Evolutionary conservation across 1,140 invertebrate species (phyloP), one percentile per base, ranked within the genome.

Genomic region (Euura lappo): DNA sequence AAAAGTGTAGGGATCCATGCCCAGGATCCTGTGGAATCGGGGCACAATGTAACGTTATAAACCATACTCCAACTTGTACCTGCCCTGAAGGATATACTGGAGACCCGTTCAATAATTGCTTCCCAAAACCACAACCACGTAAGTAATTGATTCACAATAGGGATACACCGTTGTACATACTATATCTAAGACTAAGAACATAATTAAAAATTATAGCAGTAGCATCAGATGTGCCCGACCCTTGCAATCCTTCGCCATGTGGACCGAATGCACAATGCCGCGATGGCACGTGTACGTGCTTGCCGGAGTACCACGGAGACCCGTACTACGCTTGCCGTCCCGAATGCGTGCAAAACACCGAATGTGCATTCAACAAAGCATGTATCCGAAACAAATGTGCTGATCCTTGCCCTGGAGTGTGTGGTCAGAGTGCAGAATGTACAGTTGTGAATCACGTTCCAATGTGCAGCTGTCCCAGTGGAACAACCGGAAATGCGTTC

Each of bases 401-500:
- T 68, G 89, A 95, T 83, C 93, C 93, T 6, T 95, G 94, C 78
- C 84, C 88, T 13, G 92, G 92, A 71, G 91, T 89, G 13, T 94
- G 94, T 80, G 94, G 93, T 45, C 80, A 88, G 65, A 93, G 93
- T 82, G 93, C 94, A 2, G 83, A 91, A 46, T 96, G 94, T 79
- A 89, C 89, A 75, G 93, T 94, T 2, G 85, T 93, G 5, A 94
- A 93, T 84, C 94, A 95, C 82, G 89, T 93, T 75, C 93, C 94
- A 10, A 90, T 93, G 73, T 96, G 94, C 78, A 90, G 88, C 70
- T 95, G 93, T 80, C 89, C 92, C 46, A 82, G 85, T 46, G 92
- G 90, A 73, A 94, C 89, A 80, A 90, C 89, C 5, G 94, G 94
- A 72, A 93, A 93, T 83, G 93, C 94, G 13, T 93, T 93, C 76